Percentiles rank a stretch among this genome's conserved stretches.
Conservation (phyloP, 2,797 vertebrate species). For the Chromobotia macracanthus region DNA sequence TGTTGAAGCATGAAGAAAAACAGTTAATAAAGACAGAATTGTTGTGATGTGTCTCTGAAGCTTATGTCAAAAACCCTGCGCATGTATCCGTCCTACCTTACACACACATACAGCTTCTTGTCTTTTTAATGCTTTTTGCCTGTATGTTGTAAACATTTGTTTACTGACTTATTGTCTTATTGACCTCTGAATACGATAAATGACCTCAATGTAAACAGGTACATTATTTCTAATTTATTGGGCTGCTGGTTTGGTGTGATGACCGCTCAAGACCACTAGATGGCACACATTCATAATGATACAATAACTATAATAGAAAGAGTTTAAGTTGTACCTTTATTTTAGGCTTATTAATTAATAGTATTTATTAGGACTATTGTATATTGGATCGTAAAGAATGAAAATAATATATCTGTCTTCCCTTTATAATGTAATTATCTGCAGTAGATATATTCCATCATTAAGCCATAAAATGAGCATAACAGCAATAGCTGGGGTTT, state of each 20-base stretch:
- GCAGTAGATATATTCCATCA: not conserved
- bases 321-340: not conserved
- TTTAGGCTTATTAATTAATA: too few species aligned
- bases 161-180: too few species aligned
- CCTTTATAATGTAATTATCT: not conserved
- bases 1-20: conserved; percentile 3
- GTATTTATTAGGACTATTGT: too few species aligned
- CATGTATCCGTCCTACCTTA: too few species aligned
- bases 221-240: too few species aligned
- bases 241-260: not conserved
- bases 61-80: not conserved
- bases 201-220: too few species aligned
- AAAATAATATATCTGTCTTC: not conserved
- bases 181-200: too few species aligned
- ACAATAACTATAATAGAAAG: too few species aligned
- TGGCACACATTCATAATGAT: not conserved
- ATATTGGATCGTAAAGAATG: too few species aligned
- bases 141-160: too few species aligned
- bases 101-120: too few species aligned
- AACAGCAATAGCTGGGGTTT: not conserved
- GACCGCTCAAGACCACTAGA: conserved; percentile 13
- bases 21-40: not conserved
- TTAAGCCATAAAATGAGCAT: not conserved
- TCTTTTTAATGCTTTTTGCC: too few species aligned
- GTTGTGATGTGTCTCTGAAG: not conserved